Base-by-base conservation (phyloP, 2,888 invertebrate genomes). In the Hartigia nigra region DNA sequence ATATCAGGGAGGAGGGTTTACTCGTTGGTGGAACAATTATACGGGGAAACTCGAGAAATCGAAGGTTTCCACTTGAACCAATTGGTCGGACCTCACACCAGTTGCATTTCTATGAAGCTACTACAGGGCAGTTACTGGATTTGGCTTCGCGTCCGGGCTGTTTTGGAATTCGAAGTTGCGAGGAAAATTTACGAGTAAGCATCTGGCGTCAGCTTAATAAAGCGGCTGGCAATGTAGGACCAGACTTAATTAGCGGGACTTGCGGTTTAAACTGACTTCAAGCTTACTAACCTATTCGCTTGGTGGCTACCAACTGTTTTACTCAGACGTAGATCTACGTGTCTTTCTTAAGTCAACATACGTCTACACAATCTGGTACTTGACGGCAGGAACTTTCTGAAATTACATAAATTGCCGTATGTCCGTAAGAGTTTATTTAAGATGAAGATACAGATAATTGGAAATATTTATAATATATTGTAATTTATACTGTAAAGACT, bases 171-270 rank as follows among this genome's bases (percentile, higher is more conserved):
- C 31, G 70, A 70, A 70, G 31, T 70, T 70, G 36, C 76, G 70
- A 75, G 80, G 81, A 80, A 82, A 85, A 86, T 86, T 85, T 86
- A 86, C 81, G 86, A 77, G 72, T 81, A 79, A 82, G 82, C 86
- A 82, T 84, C 84, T 83, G 86, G 83, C 84, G 84, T 84, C 81
- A 81, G 86, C 84, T 88, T 88, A 86, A 88, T 88, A 87, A 88
- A 88, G 83, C 86, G 80, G 81, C 80, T 82, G 82, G 79, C 81
- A 85, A 70, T 39, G 31, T 70, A 82, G 82, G 80, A 77, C 80
- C 82, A 83, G 85, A 85, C 86, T 87, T 87, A 87, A 87, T 87
- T 87, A 87, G 85, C 76, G 75, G 78, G 72, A 75, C 84, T 83
- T 75, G 82, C 76, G 82, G 78, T 69, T 79, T 81, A 82, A 74